Conservation (phyloP, 1,140 invertebrate species). For the Colletes gigas region DNA sequence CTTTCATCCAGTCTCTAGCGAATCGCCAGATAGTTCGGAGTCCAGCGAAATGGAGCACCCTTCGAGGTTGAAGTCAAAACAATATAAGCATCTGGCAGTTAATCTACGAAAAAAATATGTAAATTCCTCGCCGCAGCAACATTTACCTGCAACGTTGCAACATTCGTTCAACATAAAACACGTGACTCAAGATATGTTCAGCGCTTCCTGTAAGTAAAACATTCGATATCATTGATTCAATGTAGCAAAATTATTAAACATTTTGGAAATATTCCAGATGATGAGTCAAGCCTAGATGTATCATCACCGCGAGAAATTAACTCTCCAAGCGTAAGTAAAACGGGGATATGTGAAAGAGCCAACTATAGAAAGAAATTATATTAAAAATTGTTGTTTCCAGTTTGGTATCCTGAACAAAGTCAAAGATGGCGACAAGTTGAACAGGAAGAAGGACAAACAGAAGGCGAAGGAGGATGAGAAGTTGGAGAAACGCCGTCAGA, state of each 20-base stretch:
- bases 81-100: slow-evolving; percentile 72
- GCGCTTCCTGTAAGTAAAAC: slow-evolving; percentile 71
- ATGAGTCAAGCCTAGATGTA: slow-evolving; percentile 86
- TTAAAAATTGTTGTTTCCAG: slow-evolving; percentile 67
- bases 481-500: slow-evolving; percentile 86
- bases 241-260: no score
- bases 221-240: no score
- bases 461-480: slow-evolving; percentile 91
- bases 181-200: slow-evolving; percentile 79
- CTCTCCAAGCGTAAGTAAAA: slow-evolving; percentile 84
- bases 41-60: slow-evolving; percentile 78
- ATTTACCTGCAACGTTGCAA: slow-evolving; percentile 72
- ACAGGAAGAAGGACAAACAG: slow-evolving; percentile 86
- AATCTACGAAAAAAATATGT: slow-evolving; percentile 77
- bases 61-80: slow-evolving; percentile 73
- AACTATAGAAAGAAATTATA: neutral
- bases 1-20: slow-evolving; percentile 75
- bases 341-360: neutral
- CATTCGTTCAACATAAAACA: slow-evolving; percentile 79
- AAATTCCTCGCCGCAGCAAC: slow-evolving; percentile 74
- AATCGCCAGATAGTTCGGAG: slow-evolving; percentile 77
- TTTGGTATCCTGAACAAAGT: slow-evolving; percentile 84
- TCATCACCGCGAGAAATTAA: slow-evolving; percentile 86
- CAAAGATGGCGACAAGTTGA: slow-evolving; percentile 86
- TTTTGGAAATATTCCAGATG: slow-evolving; percentile 82